Percentiles rank a stretch among this genome's conserved stretches.
phyloP scores from a whole-genome alignment of 2,888 invertebrate species.

The Zhuqinia jingwanae region DNA sequence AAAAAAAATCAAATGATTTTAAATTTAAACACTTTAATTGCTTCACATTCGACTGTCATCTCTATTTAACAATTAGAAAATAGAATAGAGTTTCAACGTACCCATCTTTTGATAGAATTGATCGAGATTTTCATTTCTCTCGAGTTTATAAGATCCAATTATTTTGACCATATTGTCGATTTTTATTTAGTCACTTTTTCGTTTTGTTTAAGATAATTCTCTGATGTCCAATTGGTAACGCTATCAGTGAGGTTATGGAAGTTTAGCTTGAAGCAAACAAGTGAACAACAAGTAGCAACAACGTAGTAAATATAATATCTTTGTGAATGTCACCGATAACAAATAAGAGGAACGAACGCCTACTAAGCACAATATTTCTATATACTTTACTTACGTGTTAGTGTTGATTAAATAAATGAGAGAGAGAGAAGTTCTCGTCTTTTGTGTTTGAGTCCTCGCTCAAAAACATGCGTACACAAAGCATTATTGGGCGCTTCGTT shows the following conservation, averaged over 20 bases:
- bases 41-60: neutral
- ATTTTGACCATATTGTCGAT: conserved; percentile 83
- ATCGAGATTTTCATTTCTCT: conserved; percentile 86
- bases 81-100: no score
- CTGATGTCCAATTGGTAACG: neutral
- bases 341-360: no score
- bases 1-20: neutral
- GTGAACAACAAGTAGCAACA: neutral
- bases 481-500: no score
- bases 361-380: no score
- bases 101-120: conserved; percentile 85
- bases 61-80: neutral
- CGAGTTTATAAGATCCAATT: conserved; percentile 85
- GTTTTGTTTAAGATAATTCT: neutral
- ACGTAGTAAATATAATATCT: neutral
- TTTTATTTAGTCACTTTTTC: neutral
- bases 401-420: no score
- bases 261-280: neutral
- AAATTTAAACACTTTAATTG: neutral
- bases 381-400: no score
- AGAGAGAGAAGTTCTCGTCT: no score
- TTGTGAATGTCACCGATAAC: no score
- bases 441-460: no score
- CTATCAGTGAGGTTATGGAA: neutral
- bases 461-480: no score